These are phyloP conservation scores for Hofmannophila pseudospretella DNA, from an alignment of 2,888 invertebrate species.

Conservation along the genomic window DNA sequence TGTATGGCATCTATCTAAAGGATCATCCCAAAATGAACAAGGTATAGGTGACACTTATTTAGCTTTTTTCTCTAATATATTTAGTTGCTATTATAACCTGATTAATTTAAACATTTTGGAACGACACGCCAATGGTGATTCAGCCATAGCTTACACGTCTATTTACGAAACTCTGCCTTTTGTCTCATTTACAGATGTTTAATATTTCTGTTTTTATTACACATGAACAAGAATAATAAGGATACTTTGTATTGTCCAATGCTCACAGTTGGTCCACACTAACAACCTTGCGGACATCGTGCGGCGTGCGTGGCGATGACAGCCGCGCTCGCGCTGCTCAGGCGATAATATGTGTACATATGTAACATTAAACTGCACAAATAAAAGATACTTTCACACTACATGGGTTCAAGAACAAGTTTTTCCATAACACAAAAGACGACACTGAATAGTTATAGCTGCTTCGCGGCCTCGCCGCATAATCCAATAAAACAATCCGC, in stretches of 20 bases:
- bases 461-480: constrained; percentile 74
- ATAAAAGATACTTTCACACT: constrained; percentile 77
- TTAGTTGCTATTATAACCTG: no score
- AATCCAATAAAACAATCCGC: constrained; percentile 76
- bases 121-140: no score
- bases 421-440: constrained; percentile 79
- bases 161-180: no score
- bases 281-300: constrained; percentile 4
- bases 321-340: constrained; percentile 53
- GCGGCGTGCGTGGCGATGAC: constrained; percentile 40
- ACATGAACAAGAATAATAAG: no score
- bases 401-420: constrained; percentile 78
- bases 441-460: constrained; percentile 79
- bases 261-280: neutral
- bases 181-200: no score
- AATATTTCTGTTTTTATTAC: no score
- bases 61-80: no score
- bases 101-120: no score
- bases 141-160: no score
- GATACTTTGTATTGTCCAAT: neutral
- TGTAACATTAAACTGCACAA: constrained; percentile 78
- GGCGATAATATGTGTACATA: constrained; percentile 77
- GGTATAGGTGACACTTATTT: no score
- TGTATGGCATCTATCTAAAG: no score
- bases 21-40: no score